These are phyloP conservation scores for Silvanus unidentatus DNA, from an alignment of 2,888 invertebrate species.

Conservation along the genomic window DNA sequence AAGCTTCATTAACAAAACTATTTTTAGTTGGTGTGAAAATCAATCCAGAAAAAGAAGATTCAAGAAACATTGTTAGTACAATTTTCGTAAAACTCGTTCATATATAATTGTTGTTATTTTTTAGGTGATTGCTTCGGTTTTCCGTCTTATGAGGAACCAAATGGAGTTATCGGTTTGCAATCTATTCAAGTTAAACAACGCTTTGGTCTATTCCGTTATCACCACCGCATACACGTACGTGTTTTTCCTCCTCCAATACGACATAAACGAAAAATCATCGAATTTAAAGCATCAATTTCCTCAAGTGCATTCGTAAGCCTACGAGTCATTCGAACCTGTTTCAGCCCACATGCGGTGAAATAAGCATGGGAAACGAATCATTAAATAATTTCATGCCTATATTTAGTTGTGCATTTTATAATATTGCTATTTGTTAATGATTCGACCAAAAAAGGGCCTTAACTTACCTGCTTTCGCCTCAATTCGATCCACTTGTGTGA, in stretches of 20 bases:
- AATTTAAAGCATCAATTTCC: no score
- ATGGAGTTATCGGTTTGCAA: conserved; percentile 25
- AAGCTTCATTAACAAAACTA: conserved; percentile 8
- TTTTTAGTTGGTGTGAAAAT: conserved; percentile 20
- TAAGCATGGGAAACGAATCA: no score
- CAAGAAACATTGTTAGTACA: no score
- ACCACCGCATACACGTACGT: conserved; percentile 25
- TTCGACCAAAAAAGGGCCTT: no score
- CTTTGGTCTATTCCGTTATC: conserved; percentile 28
- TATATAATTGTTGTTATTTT: no score
- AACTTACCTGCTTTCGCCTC: neutral
- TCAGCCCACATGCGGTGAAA: no score
- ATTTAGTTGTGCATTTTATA: no score
- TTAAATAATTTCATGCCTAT: no score
- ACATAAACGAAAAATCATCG: conserved; percentile 7
- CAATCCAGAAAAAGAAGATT: conserved; percentile 20
- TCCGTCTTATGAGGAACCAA: conserved; percentile 26
- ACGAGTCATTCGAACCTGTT: no score
- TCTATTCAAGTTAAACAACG: conserved; percentile 26
- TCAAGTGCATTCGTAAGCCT: no score
- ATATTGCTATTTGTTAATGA: no score
- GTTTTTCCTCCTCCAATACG: conserved; percentile 28
- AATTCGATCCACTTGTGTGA: neutral
- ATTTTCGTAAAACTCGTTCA: conserved; percentile 18
- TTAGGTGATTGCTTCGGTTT: conserved; percentile 19